Evolutionary conservation across 2,113 vertebrate species (phyloP).

Genomic region (Clarias batrachus): DNA sequence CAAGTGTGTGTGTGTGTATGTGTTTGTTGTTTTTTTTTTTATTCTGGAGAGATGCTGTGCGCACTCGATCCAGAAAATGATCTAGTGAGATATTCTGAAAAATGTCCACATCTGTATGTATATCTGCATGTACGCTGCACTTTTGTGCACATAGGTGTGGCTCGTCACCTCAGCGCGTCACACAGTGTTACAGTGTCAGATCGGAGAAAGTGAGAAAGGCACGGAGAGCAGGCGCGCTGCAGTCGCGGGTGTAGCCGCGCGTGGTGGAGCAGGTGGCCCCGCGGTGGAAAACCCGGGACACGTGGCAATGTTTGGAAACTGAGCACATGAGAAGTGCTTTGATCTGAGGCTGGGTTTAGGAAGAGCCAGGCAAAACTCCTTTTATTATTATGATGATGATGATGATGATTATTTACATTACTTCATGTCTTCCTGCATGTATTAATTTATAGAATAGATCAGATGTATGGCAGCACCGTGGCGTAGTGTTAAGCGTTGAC

Average conservation of each 20-base stretch:
- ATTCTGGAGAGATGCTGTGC: neutral
- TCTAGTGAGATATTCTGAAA: neutral
- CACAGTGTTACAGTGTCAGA: neutral
- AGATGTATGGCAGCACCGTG: no score
- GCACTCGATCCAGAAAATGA: neutral
- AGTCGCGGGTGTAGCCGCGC: neutral
- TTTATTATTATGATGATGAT: neutral
- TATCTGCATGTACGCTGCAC: neutral
- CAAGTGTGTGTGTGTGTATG: neutral
- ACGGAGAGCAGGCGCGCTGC: neutral
- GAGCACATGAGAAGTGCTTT: neutral
- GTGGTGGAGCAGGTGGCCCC: constrained; percentile 12
- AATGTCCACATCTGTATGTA: no score
- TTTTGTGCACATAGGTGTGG: constrained; percentile 27
- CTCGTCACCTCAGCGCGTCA: constrained; percentile 9
- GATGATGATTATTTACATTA: neutral
- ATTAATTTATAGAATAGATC: neutral
- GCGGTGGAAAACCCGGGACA: neutral
- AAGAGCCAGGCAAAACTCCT: neutral
- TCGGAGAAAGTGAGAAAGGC: constrained; percentile 2
- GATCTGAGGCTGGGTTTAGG: neutral
- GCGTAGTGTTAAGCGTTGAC: no score
- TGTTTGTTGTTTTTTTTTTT: neutral
- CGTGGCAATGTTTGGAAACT: constrained; percentile 33
- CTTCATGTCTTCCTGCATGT: neutral